phyloP scores from a whole-genome alignment of 2,888 invertebrate genomes.

The Gandaritis pyraliata region DNA sequence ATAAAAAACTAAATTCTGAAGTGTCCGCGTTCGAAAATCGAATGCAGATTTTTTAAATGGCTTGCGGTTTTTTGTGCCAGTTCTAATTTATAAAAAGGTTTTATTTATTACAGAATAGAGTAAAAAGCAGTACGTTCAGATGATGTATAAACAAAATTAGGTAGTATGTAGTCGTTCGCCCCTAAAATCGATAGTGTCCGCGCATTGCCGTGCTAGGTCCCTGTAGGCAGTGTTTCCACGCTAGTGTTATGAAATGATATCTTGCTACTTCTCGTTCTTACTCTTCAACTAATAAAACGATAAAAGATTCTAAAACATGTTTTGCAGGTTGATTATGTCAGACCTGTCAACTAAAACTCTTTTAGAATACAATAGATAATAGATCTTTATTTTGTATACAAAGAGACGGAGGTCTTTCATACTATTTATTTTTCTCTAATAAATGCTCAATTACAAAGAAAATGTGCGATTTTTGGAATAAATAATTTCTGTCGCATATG shows the following conservation, averaged over 20 bases:
- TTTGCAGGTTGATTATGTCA: neutral
- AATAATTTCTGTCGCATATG: neutral
- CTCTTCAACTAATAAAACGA: neutral
- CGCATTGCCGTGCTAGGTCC: conserved; percentile 55
- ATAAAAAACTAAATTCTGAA: conserved; percentile 25
- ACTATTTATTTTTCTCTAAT: neutral
- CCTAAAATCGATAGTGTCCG: conserved; percentile 77
- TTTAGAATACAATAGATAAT: neutral
- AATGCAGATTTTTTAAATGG: conserved; percentile 33
- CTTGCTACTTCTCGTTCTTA: conserved; percentile 7
- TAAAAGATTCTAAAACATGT: neutral
- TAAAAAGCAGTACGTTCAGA: conserved; percentile 31
- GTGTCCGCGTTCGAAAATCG: conserved; percentile 29
- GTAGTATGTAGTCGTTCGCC: conserved; percentile 55
- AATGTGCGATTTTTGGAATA: neutral
- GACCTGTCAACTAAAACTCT: neutral
- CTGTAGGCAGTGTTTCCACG: conserved; percentile 40
- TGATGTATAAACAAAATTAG: conserved; percentile 58
- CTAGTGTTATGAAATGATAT: conserved; percentile 37
- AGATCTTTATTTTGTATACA: neutral
- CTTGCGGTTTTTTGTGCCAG: conserved; percentile 28
- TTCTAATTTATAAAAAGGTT: conserved; percentile 31
- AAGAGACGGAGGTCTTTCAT: neutral
- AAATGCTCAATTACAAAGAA: neutral
- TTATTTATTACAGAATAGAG: conserved; percentile 26